Percentiles rank a stretch among this genome's conserved stretches.
phyloP scores from a whole-genome alignment of 1,140 invertebrate genomes.

The Sesamia nonagrioides region DNA sequence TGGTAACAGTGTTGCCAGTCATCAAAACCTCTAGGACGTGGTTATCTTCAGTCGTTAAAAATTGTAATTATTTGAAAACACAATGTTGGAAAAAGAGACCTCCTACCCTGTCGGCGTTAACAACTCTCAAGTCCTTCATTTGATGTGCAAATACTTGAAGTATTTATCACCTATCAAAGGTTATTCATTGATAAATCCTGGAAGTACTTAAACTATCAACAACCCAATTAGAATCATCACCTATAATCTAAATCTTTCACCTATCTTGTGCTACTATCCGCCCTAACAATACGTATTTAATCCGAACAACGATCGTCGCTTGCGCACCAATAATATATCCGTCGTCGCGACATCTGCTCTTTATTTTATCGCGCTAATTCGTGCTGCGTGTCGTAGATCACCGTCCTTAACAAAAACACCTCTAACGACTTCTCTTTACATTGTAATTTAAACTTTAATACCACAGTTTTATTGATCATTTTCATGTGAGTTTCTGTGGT shows the following conservation, averaged over 20 bases:
- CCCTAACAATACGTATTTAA: conserved; percentile 60
- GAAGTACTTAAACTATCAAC: not conserved
- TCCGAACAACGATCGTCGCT: conserved; percentile 53
- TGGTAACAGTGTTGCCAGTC: too few species aligned
- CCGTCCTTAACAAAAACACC: conserved; percentile 56
- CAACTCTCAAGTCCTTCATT: too few species aligned
- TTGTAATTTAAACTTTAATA: conserved; percentile 54
- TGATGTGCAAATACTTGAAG: too few species aligned
- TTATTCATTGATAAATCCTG: not conserved
- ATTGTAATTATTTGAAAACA: too few species aligned
- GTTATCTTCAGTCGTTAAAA: too few species aligned
- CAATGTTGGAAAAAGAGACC: too few species aligned
- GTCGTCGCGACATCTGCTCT: conserved; percentile 70
- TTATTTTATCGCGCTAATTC: conserved; percentile 77
- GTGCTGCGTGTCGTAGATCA: conserved; percentile 59
- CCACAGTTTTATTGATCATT: conserved; percentile 8
- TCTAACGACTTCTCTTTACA: conserved; percentile 42
- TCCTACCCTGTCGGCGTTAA: too few species aligned
- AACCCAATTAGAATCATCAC: not conserved
- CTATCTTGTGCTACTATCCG: not conserved
- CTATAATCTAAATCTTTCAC: not conserved
- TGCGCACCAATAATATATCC: conserved; percentile 66
- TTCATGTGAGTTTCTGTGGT: not conserved
- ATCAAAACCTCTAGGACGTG: too few species aligned
- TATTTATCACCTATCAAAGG: too few species aligned